A percentile compares a stretch with the other conserved stretches of the same genome.
These are phyloP conservation scores for Drosophila sucinea DNA, from an alignment of 1,140 invertebrate species.

Conservation along the genomic window DNA sequence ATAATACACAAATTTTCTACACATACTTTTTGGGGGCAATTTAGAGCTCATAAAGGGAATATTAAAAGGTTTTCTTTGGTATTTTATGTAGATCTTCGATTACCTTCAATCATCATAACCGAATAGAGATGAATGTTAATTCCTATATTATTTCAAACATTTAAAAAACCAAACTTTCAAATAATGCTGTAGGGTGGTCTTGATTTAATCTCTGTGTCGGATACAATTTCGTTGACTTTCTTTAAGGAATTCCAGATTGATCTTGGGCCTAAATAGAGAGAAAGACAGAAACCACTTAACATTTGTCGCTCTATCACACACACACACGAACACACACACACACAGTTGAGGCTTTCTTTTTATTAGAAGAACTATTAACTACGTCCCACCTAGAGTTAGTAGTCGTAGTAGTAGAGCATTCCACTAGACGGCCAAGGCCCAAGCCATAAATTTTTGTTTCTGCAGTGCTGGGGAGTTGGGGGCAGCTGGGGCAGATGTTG, in stretches of 20 bases:
- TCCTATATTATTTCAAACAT: too few relatives aligned
- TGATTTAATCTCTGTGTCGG: background rate
- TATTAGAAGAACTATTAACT: constrained; percentile 29
- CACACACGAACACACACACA: constrained; percentile 1
- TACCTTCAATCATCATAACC: too few relatives aligned
- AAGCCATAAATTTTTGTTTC: constrained; percentile 64
- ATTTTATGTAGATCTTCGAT: too few relatives aligned
- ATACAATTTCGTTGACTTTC: constrained; percentile 34
- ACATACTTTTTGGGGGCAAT: too few relatives aligned
- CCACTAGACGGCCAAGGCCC: constrained; percentile 49
- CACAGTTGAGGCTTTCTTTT: constrained; percentile 49
- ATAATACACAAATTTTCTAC: too few relatives aligned
- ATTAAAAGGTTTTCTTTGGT: too few relatives aligned
- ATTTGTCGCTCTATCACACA: constrained; percentile 28
- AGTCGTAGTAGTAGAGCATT: constrained; percentile 52
- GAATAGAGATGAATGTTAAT: too few relatives aligned
- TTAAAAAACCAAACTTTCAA: too few relatives aligned
- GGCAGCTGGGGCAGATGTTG: constrained; percentile 28
- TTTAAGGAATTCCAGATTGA: constrained; percentile 49
- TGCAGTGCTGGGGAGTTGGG: constrained; percentile 36
- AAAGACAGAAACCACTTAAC: constrained; percentile 36
- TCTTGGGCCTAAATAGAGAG: constrained; percentile 28
- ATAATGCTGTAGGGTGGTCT: background rate
- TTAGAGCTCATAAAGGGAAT: too few relatives aligned
- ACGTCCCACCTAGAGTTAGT: constrained; percentile 24